phyloP scores from a whole-genome alignment of 2,797 vertebrate species.

The Cynopterus sphinx region DNA sequence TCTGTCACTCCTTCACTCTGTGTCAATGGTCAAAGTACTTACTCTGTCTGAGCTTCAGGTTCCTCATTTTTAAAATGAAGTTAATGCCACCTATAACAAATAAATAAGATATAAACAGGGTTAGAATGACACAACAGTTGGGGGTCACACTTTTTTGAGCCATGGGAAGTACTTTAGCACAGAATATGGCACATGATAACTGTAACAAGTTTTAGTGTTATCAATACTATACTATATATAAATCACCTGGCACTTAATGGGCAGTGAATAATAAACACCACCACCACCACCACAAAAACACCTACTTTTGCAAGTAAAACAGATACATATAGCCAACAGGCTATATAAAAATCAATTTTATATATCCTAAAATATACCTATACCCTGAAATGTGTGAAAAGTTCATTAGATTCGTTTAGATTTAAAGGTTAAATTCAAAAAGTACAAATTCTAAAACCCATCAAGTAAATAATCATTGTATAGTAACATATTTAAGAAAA shows the following conservation, averaged over 20 bases:
- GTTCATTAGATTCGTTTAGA: not conserved
- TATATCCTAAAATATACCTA: slow-evolving; percentile 30
- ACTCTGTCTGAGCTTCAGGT: not conserved
- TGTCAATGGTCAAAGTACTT: not conserved
- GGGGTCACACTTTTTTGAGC: not conserved
- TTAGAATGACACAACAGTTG: not conserved
- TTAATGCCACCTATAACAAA: not conserved
- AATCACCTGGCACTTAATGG: not conserved
- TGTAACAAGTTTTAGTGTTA: not conserved
- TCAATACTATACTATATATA: not conserved
- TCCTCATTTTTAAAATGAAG: not conserved
- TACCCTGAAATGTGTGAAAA: not conserved
- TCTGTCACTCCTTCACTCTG: not conserved
- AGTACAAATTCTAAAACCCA: not conserved
- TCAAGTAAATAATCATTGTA: not conserved
- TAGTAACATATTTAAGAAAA: slow-evolving; percentile 13
- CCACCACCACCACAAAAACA: not conserved
- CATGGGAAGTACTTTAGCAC: not conserved
- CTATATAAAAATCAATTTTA: slow-evolving; percentile 1
- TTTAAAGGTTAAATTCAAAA: slow-evolving; percentile 49
- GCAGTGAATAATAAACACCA: not conserved
- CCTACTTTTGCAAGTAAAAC: not conserved
- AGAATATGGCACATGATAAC: not conserved
- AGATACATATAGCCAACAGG: not conserved
- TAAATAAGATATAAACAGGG: not conserved